phyloP scores from a whole-genome alignment of 1,140 invertebrate genomes.

The Oryctes rhinoceros region DNA sequence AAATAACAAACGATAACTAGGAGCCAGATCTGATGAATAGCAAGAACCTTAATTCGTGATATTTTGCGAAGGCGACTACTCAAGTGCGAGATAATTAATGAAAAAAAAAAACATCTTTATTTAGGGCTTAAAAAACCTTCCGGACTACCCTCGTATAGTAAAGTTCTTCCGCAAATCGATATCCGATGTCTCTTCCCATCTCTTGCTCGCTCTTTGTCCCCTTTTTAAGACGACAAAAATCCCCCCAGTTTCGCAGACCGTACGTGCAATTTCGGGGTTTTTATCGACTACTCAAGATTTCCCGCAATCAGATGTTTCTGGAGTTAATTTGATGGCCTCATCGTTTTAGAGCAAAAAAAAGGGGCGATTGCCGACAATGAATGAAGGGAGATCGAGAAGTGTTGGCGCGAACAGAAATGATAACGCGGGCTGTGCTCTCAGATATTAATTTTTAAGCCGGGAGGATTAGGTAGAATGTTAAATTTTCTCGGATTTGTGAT shows the following conservation, averaged over 20 bases:
- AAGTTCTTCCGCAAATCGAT: background rate
- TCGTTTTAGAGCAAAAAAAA: background rate
- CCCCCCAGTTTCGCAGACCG: background rate
- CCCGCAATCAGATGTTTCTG: conserved; percentile 26
- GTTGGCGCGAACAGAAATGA: no score
- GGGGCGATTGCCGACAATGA: background rate
- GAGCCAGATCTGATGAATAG: no score
- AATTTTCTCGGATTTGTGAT: no score
- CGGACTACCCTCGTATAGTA: background rate
- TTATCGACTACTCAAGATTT: conserved; percentile 8
- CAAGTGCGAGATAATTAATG: no score
- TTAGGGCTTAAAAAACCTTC: no score
- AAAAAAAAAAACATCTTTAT: no score
- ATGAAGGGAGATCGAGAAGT: background rate
- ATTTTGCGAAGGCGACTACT: no score
- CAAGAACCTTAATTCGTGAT: no score
- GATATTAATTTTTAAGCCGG: no score
- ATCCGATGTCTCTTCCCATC: background rate
- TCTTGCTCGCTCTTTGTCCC: background rate
- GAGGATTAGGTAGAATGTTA: no score
- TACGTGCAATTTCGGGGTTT: conserved; percentile 16
- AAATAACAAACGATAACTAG: no score
- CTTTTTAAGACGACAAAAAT: background rate
- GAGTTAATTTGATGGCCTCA: conserved; percentile 3
- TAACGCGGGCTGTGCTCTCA: no score